Evolutionary conservation across 2,888 invertebrate genomes (phyloP).

Genomic region (Oscheius onirici): DNA sequence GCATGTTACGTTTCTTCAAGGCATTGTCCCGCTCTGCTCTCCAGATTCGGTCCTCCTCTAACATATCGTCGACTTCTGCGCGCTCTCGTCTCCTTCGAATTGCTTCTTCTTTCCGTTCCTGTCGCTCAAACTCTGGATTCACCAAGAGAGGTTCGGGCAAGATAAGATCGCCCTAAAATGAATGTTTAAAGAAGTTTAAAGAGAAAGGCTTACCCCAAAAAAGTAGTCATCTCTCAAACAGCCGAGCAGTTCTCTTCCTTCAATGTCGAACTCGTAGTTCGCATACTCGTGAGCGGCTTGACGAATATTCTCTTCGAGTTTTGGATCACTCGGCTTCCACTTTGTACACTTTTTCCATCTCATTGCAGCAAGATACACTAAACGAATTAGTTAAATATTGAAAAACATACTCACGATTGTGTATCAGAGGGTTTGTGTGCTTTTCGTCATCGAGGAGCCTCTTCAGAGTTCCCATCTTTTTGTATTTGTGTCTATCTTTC

Average conservation of each 20-base stretch:
- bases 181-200: neutral
- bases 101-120: no score
- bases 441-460: conserved; percentile 32
- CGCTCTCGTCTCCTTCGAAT: no score
- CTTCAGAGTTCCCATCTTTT: conserved; percentile 32
- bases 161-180: conserved; percentile 3
- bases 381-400: neutral
- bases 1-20: no score
- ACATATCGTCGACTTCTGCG: no score
- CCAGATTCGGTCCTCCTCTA: no score
- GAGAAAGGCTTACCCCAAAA: conserved; percentile 1
- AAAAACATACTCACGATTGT: neutral
- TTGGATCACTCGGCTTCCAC: neutral
- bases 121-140: neutral
- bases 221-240: neutral
- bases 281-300: neutral
- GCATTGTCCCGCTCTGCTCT: no score
- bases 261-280: conserved; percentile 10
- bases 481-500: conserved; percentile 36
- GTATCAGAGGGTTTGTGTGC: conserved; percentile 27
- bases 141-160: neutral
- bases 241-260: conserved; percentile 8
- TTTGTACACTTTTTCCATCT: conserved; percentile 12
- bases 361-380: conserved; percentile 24
- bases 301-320: conserved; percentile 8